Conservation (phyloP, 2,888 invertebrate species). For the Choreutis nemorana region DNA sequence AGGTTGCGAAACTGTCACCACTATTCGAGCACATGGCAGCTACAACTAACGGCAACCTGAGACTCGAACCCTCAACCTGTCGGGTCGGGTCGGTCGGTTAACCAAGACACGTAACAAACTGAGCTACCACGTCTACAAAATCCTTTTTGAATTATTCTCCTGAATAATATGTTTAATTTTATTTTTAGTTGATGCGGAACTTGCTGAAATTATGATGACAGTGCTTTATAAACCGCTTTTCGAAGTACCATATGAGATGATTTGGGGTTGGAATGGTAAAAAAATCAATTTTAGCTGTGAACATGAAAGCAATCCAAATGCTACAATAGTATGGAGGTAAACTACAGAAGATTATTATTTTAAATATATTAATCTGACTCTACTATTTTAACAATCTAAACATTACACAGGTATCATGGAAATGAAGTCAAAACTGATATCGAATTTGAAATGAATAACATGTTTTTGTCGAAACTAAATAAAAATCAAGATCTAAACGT, state of each 20-base stretch:
- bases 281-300: conserved; percentile 34
- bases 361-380: not conserved
- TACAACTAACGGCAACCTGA: too few species aligned
- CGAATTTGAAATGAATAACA: conserved; percentile 21
- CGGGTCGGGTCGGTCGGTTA: too few species aligned
- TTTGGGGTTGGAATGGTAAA: conserved; percentile 41
- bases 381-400: not conserved
- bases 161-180: conserved; percentile 1
- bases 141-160: too few species aligned
- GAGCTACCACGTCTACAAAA: too few species aligned
- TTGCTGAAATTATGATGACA: conserved; percentile 22
- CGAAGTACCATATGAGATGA: conserved; percentile 16
- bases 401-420: conserved; percentile 19
- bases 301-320: conserved; percentile 34
- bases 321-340: conserved; percentile 41
- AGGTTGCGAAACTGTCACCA: too few species aligned
- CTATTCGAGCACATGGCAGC: too few species aligned
- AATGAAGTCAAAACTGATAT: conserved; percentile 18
- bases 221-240: conserved; percentile 40
- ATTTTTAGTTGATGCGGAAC: conserved; percentile 24
- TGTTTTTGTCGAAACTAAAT: conserved; percentile 16
- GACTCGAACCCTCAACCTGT: too few species aligned
- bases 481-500: conserved; percentile 13
- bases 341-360: conserved; percentile 3
- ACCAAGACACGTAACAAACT: too few species aligned